These are phyloP conservation scores for Ptychoptera contaminata DNA, from an alignment of 2,888 invertebrate species.

Conservation along the genomic window DNA sequence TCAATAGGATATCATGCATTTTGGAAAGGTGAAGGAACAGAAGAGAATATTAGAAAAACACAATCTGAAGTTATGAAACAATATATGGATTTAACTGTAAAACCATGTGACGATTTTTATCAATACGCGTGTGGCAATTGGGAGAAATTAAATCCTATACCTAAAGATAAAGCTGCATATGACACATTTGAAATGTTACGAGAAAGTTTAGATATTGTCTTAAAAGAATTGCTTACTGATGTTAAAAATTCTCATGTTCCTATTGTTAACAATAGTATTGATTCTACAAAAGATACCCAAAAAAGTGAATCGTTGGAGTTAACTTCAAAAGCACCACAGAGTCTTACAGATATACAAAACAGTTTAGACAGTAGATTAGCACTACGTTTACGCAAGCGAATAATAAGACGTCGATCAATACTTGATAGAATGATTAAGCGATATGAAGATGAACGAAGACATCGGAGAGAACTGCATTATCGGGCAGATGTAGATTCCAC, in stretches of 20 bases:
- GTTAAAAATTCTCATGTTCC: neutral
- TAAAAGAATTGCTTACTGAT: slow-evolving; percentile 48
- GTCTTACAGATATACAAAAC: neutral
- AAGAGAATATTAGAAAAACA: slow-evolving; percentile 38
- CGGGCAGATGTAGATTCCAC: slow-evolving; percentile 2
- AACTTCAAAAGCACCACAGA: neutral
- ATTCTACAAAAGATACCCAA: neutral
- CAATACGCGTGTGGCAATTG: slow-evolving; percentile 78
- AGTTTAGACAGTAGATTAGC: neutral
- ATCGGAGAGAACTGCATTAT: slow-evolving; percentile 7
- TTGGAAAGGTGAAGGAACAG: slow-evolving; percentile 40
- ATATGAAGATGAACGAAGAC: neutral
- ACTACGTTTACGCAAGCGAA: slow-evolving; percentile 1
- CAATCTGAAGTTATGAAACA: slow-evolving; percentile 57
- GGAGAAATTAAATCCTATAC: slow-evolving; percentile 70
- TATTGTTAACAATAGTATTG: slow-evolving; percentile 1
- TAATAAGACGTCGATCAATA: slow-evolving; percentile 1
- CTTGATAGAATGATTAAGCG: neutral
- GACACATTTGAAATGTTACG: slow-evolving; percentile 82
- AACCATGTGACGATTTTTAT: slow-evolving; percentile 74
- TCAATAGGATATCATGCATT: slow-evolving; percentile 30
- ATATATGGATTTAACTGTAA: slow-evolving; percentile 54
- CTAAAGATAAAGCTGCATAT: slow-evolving; percentile 74
- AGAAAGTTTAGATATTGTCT: slow-evolving; percentile 56
- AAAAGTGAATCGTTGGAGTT: neutral